Evolutionary conservation across 2,113 vertebrate genomes (phyloP).

Genomic region (Piprites chloris): DNA sequence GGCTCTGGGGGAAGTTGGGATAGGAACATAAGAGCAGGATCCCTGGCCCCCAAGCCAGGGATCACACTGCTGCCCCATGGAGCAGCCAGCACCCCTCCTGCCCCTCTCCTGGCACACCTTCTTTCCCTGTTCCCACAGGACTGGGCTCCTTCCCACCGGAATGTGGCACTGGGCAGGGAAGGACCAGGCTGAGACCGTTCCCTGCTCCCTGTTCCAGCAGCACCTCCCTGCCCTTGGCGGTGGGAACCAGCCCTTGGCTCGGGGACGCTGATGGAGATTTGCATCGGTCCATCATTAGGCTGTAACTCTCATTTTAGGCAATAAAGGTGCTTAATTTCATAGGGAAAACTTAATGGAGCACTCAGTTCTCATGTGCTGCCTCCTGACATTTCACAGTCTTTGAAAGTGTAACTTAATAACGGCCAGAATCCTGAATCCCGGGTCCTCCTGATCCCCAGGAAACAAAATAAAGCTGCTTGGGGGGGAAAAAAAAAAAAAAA

Average conservation of each 20-base stretch:
- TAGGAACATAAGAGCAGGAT: not conserved
- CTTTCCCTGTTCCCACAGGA: rapidly evolving
- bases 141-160: rapidly evolving
- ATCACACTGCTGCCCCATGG: not conserved
- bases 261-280: not conserved
- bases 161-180: rapidly evolving
- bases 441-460: not conserved
- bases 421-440: not conserved
- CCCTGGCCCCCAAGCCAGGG: rapidly evolving
- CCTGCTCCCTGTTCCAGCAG: not conserved
- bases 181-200: not conserved
- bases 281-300: not conserved
- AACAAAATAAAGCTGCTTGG: not conserved
- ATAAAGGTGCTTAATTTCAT: conserved; percentile 10
- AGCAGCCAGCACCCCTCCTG: not conserved
- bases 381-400: not conserved
- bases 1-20: not conserved
- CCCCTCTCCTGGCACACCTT: rapidly evolving
- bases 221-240: not conserved
- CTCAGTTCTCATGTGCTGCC: not conserved
- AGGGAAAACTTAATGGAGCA: conserved; percentile 19
- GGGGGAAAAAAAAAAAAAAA: not conserved
- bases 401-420: not conserved
- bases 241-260: not conserved
- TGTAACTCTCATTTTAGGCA: not conserved